These are phyloP conservation scores for Sapajus apella DNA, from an alignment of 2,113 vertebrate genomes.

Conservation along the genomic window DNA sequence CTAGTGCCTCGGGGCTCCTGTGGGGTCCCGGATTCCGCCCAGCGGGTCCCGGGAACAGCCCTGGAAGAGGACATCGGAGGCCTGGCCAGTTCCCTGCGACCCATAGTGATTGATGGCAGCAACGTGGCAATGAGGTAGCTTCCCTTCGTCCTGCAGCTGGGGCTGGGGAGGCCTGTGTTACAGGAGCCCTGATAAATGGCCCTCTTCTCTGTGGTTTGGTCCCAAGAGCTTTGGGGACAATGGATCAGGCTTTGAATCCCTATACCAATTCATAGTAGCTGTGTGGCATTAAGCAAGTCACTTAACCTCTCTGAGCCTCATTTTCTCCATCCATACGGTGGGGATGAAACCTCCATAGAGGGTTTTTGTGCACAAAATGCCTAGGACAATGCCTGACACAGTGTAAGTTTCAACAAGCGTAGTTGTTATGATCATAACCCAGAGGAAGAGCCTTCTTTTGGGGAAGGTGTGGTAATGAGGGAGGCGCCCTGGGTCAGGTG, in stretches of 20 bases:
- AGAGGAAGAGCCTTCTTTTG: neutral
- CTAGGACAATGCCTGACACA: neutral
- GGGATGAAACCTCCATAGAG: neutral
- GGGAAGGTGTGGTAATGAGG: accelerated
- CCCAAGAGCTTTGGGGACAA: neutral
- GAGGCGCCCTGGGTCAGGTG: neutral
- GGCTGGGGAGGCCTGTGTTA: neutral
- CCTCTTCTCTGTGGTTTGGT: neutral
- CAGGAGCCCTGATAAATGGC: neutral
- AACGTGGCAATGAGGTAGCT: slow-evolving; percentile 96
- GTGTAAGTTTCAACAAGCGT: accelerated
- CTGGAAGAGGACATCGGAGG: slow-evolving; percentile 55
- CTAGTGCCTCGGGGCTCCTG: slow-evolving; percentile 86
- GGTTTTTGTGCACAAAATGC: neutral
- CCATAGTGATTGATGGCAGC: slow-evolving; percentile 94
- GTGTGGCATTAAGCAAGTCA: neutral
- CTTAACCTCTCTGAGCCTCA: neutral
- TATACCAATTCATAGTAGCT: neutral
- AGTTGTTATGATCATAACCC: accelerated
- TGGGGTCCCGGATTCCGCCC: neutral
- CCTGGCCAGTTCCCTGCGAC: slow-evolving; percentile 77
- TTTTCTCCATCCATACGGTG: neutral
- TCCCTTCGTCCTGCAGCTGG: accelerated
- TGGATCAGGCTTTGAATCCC: neutral
- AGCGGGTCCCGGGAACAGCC: neutral